Base-by-base conservation (phyloP, 1,140 invertebrate species). In the Drosophila equinoxialis region DNA sequence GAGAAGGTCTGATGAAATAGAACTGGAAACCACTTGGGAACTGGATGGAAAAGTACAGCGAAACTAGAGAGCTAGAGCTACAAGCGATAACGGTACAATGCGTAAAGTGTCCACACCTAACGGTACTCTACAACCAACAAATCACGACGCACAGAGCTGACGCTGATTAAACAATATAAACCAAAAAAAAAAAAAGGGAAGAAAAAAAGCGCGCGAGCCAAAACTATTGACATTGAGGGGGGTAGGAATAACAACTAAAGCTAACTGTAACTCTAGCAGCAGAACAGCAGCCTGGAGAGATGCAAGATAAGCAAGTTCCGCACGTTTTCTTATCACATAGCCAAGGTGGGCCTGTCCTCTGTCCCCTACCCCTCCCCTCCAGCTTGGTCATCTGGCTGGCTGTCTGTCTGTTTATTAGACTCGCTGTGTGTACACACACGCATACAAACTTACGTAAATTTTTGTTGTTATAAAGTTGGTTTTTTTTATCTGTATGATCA, bases 31-130 rank as follows among this genome's bases (percentile, higher is more conserved):
- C 58, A 63, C 76, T 42, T 48, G 59, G 59, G 5, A 73, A 51
- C 57, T 59, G 26, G 13, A 37, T 37, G 57, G 48, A 64, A 64
- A 66, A 59, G 48, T 41, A 76, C 72, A 59, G 73, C 39, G 35
- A 60, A 59, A 66, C 8, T 13, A n/a, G 64, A 75, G 65, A 30
- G 6, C 30, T 63, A 51, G 8, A 51, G 17, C 55, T 17, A 39
- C 11, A 48, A 33, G 74, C 37, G 82, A 86, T 86, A 86, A 82
- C 71, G 72, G 82, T 79, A 82, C 63, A 68, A 70, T 85, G 81
- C 81, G 82, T 85, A 77, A 63, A 81, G 71, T 86, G 73, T 74
- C 73, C 66, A 45, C 54, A 54, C 51, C 41, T 64, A 63, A 71
- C 48, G 57, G 74, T 77, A 45, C 67, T 68, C 63, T 51, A 51